Evolutionary conservation across 2,888 invertebrate genomes (phyloP).

Genomic region (Cryptus viduatorius): DNA sequence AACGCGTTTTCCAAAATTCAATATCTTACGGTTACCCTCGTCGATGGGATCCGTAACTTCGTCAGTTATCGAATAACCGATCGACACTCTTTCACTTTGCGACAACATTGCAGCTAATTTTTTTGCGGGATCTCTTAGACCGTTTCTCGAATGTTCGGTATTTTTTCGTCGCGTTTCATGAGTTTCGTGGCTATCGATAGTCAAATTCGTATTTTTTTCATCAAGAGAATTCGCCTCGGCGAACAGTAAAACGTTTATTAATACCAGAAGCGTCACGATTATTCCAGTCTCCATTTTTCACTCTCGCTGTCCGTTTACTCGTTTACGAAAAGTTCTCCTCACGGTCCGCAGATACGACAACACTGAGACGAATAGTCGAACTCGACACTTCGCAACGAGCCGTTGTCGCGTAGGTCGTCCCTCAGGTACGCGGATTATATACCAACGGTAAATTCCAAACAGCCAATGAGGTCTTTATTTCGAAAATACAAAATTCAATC

Average conservation of each 20-base stretch:
- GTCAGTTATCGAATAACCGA: conserved; percentile 15
- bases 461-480: conserved; percentile 13
- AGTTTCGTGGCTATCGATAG: conserved; percentile 6
- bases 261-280: neutral
- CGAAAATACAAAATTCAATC: conserved; percentile 19
- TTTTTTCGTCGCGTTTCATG: neutral
- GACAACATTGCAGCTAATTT: conserved; percentile 51
- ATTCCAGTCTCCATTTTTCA: conserved; percentile 37
- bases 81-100: conserved; percentile 23
- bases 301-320: neutral
- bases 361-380: conserved; percentile 33
- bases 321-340: conserved; percentile 21
- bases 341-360: conserved; percentile 39
- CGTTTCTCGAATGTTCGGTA: neutral
- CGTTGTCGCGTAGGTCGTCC: neutral
- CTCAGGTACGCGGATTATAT: conserved; percentile 43
- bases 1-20: conserved; percentile 48
- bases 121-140: neutral
- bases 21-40: conserved; percentile 43
- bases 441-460: conserved; percentile 33
- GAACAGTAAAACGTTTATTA: neutral
- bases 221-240: neutral
- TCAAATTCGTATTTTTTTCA: neutral
- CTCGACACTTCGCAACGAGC: conserved; percentile 35
- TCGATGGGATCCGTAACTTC: conserved; percentile 52